A percentile compares a stretch with the other conserved stretches of the same genome.
Conservation (phyloP, 1,140 invertebrate species). For the Acromyrmex charruanus region DNA sequence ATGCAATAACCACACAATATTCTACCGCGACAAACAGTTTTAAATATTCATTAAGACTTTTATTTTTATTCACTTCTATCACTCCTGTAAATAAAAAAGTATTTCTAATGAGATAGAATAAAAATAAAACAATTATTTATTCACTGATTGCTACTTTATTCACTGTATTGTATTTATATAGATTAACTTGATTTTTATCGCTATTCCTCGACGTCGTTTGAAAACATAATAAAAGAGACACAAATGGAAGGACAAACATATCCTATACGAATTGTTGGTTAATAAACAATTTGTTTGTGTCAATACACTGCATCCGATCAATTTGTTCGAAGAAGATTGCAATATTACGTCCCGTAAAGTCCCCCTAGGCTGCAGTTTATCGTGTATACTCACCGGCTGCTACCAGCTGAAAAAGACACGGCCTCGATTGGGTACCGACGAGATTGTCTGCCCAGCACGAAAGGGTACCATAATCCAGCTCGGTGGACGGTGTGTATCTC, state of each 20-base stretch:
- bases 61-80: neutral
- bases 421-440: conserved; percentile 91
- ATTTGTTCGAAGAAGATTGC: neutral
- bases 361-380: conserved; percentile 30
- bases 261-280: neutral
- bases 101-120: neutral
- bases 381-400: conserved; percentile 88
- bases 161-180: neutral
- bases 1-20: neutral
- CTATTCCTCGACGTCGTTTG: neutral
- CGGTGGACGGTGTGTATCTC: conserved; percentile 86
- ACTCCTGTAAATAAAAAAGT: neutral
- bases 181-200: neutral
- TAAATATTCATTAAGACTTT: neutral
- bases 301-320: neutral
- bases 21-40: neutral
- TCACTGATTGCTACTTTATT: neutral
- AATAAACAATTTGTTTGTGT: conserved; percentile 8
- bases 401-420: conserved; percentile 93
- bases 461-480: conserved; percentile 91
- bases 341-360: neutral
- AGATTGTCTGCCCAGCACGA: conserved; percentile 93
- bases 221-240: neutral
- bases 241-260: neutral
- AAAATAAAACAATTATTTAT: neutral